Base-by-base conservation (phyloP, 2,888 invertebrate species). In the Philereme transversata region DNA sequence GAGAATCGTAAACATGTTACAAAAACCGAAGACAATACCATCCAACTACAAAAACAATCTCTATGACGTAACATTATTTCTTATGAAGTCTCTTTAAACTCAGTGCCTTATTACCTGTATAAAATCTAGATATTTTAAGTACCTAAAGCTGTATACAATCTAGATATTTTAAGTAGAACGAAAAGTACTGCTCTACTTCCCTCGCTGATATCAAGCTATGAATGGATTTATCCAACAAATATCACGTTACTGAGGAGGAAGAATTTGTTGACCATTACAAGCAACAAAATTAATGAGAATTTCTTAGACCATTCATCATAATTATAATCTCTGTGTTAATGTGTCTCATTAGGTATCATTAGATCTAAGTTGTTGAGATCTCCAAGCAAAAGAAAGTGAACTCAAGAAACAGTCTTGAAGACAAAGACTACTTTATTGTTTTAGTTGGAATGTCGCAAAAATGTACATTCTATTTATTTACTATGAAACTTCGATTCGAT, bases 161-260 rank as follows among this genome's bases (percentile, higher is more conserved):
- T 6, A 36, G 5, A 36, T 36, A 36, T 36, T 36, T 36, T 51
- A 61, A 55, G 43, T 53, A n/a, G 62, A 57, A 50, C 59, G 35
- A 50, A 50, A 47, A 44, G 47, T 50, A 22, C 50, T 63, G 65
- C 55, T 62, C 64, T 64, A 60, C 55, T 69, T 64, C 51, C 55
- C 51, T 11, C 57, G 44, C 38, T 34, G 58, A 62, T 54, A 58
- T 65, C 67, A 62, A 60, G 62, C 60, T 52, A 57, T 60, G 64
- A 62, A 57, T 67, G 62, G 62, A 46, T 44, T 53, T 52, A 58
- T 51, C 22, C 43, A 61, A 53, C 38, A 35, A 47, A 34, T 58
- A 61, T 67, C 56, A 48, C 22, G 48, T 66, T 58, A 49, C 58
- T 22, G 59, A n/a, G 9, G 43, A 40, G 46, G 22, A 22, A 22